Evolutionary conservation across 2,888 invertebrate species (phyloP), one percentile per base, ranked within the genome.

Genomic region (Dolichomitus sp.): DNA sequence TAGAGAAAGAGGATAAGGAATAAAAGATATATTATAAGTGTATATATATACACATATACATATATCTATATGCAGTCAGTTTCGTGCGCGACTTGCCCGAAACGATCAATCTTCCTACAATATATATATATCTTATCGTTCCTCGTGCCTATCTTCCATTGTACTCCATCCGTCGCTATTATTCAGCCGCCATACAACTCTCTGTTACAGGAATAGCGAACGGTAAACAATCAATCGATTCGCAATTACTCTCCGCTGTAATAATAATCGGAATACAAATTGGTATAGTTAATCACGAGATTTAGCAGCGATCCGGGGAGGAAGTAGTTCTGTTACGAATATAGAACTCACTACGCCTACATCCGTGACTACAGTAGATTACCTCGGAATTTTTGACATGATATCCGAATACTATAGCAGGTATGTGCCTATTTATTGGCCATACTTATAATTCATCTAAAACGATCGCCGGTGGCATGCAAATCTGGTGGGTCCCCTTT

Each of bases 91-190:
- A 68, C 54, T 40, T 57, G 54, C 50, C 23, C 59, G 79, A 66
- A 78, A 82, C 82, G 82, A 82, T 82, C 82, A 82, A 82, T 82
- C 82, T 82, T 81, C 65, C 66, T 79, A 75, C 82, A 74, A 61
- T 74, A 9, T 59, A 59, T 59, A 17, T 59, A 59, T 74, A 70
- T 82, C 74, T 79, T 70, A 82, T 78, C 78, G 74, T 70, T 82
- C 69, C 68, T 78, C 74, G 50, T 75, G 54, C 57, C 37, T 63
- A 30, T 45, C 40, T 82, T 65, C 52, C 45, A 63, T 65, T 76
- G 57, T 74, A 65, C 74, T 82, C 48, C 17, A 23, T 50, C 61
- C 11, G 50, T 48, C 63, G 68, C 33, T 82, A 48, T 70, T 69
- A 78, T 75, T 33, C 70, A 48, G 52, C 12, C 40, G 14, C 45